Evolutionary conservation across 2,888 invertebrate genomes (phyloP).

Genomic region (Dysmachus trigonus): DNA sequence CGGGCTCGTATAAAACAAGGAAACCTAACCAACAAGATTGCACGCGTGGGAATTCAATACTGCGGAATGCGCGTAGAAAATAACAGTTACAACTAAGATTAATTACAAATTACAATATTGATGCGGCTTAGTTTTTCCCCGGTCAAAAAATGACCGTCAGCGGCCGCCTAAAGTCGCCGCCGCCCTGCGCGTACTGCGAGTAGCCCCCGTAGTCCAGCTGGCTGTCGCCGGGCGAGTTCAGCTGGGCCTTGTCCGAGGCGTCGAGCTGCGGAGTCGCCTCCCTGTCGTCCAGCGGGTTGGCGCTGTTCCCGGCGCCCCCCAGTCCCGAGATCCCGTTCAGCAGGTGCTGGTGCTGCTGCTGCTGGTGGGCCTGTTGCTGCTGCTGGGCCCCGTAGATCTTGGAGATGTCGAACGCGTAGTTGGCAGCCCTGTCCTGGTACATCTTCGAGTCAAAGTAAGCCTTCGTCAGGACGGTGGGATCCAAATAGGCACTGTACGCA

Average conservation of each 20-base stretch:
- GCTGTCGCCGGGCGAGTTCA: conserved; percentile 61
- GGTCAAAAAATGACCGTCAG: conserved; percentile 65
- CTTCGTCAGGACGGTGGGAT: conserved; percentile 64
- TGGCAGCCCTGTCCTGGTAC: conserved; percentile 65
- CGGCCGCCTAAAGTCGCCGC: conserved; percentile 62
- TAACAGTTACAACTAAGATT: conserved; percentile 1
- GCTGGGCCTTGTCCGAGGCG: conserved; percentile 57
- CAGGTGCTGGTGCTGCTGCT: conserved; percentile 59
- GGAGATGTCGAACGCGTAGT: conserved; percentile 65
- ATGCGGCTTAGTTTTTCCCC: conserved; percentile 51
- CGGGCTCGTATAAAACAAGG: neutral
- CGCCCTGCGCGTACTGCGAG: conserved; percentile 56
- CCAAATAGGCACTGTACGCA: conserved; percentile 64
- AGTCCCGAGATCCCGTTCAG: conserved; percentile 54
- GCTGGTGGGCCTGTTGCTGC: conserved; percentile 61
- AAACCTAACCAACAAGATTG: conserved; percentile 19
- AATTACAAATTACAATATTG: neutral
- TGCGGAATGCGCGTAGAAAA: conserved; percentile 4
- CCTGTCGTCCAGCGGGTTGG: conserved; percentile 59
- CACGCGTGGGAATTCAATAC: neutral
- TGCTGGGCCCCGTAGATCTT: conserved; percentile 63
- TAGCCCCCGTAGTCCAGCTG: conserved; percentile 62
- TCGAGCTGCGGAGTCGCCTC: conserved; percentile 63
- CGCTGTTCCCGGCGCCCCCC: conserved; percentile 52
- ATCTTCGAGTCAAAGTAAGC: conserved; percentile 65